Base-by-base conservation (phyloP, 2,888 invertebrate species). In the Branchinecta sandiegonensis region DNA sequence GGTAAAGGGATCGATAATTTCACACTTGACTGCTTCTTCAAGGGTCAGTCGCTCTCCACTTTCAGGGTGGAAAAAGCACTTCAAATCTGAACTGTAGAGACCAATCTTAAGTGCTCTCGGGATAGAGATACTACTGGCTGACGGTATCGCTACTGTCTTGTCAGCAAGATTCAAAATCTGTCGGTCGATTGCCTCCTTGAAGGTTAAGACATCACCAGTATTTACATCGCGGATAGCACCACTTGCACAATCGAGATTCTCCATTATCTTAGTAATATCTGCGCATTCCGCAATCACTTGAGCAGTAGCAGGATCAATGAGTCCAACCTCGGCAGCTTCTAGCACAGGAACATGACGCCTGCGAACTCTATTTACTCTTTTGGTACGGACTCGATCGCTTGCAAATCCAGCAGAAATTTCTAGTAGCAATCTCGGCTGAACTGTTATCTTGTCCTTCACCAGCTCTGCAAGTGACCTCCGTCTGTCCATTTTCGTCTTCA, bases 41-140 rank as follows among this genome's bases (percentile, higher is more conserved):
- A 94, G 80, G 69, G 87, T 86, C 68, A 94, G 80, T 71, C 85
- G 84, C 72, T 81, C 84, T 3, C 93, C 93, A 37, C 89, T 88
- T 79, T 91, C 91, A 3, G 93, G 92, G 77, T 93, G 93, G 72
- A 94, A 83, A 70, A 91, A 85, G 79, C 86, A 87, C 71, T 85
- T 84, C 13, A 84, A 84, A 47, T 79, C 78, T 7, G 84, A 83
- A 76, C 90, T 89, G 72, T 94, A 83, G 48, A 94, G 83, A 66
- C 94, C 95, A 79, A 93, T 92, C 72, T 86, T 84, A 71, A 90
- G 84, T 65, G 94, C 82, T 79, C 91, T 90, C 11, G 90, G 87
- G 73, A 94, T 82, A 1, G 90, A 87, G 14, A 93, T 79, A 76
- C 89, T 88, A 75, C 86, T 85, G 65, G 86, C 90, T 70, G 91